Conservation (phyloP, 2,113 vertebrate genomes). For the Bambusicola thoracicus region DNA sequence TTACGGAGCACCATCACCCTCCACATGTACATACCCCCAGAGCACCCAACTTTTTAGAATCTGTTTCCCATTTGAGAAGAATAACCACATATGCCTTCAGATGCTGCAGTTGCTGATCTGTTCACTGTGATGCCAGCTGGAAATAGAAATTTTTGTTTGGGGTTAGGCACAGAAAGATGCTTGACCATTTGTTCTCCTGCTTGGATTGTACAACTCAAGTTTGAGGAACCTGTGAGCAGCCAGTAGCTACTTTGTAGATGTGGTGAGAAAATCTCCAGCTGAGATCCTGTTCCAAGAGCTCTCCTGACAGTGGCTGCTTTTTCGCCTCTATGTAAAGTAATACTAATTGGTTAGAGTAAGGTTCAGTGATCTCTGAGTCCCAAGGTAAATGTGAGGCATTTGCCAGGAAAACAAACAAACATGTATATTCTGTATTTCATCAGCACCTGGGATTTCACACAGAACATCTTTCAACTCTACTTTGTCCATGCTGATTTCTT, state of each 20-base stretch:
- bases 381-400: not conserved
- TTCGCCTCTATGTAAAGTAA: not conserved
- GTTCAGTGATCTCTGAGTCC: not conserved
- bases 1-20: not conserved
- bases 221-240: not conserved
- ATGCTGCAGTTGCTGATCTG: not conserved
- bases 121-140: not conserved
- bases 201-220: accelerated
- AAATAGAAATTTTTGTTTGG: not conserved
- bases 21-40: not conserved
- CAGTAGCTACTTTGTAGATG: not conserved
- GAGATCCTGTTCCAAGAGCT: accelerated
- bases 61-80: not conserved
- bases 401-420: not conserved
- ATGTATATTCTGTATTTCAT: not conserved
- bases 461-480: not conserved
- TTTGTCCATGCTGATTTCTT: not conserved
- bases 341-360: not conserved
- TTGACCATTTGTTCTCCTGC: not conserved
- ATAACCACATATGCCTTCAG: accelerated
- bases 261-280: not conserved
- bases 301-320: accelerated
- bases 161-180: accelerated
- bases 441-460: not conserved
- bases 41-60: not conserved